Evolutionary conservation across 2,888 invertebrate genomes (phyloP).

Genomic region (Caenorhabditis sp.): DNA sequence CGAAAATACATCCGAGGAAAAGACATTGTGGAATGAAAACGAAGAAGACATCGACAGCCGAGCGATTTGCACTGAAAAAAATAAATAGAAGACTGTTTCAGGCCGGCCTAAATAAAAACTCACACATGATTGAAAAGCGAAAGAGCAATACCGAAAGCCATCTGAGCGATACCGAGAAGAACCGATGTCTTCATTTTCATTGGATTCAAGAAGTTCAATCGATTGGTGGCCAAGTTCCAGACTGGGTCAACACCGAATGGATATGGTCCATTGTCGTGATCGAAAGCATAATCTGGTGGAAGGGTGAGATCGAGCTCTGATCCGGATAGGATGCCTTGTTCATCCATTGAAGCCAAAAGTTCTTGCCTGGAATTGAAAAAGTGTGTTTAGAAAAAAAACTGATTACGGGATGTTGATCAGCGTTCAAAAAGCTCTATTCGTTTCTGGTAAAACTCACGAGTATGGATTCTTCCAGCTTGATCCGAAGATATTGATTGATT

Average conservation of each 20-base stretch:
- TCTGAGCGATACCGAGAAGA: slow-evolving; percentile 69
- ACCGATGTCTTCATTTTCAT: slow-evolving; percentile 71
- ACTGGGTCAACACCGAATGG: slow-evolving; percentile 67
- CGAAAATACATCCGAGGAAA: slow-evolving; percentile 88
- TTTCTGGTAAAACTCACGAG: slow-evolving; percentile 16
- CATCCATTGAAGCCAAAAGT: slow-evolving; percentile 35
- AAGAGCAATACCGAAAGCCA: slow-evolving; percentile 69
- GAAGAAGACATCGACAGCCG: slow-evolving; percentile 82
- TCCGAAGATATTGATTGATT: slow-evolving; percentile 92
- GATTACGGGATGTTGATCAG: no score
- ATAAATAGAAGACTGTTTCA: neutral
- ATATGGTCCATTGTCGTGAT: slow-evolving; percentile 57
- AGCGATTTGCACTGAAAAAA: slow-evolving; percentile 74
- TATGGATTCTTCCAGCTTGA: slow-evolving; percentile 72
- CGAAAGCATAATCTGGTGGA: slow-evolving; percentile 49
- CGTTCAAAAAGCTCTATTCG: neutral
- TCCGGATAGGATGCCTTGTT: slow-evolving; percentile 6
- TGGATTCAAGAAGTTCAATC: slow-evolving; percentile 69
- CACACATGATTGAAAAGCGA: slow-evolving; percentile 66
- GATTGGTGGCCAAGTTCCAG: slow-evolving; percentile 70
- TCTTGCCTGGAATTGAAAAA: slow-evolving; percentile 18
- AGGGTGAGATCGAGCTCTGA: slow-evolving; percentile 44
- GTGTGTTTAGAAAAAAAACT: neutral
- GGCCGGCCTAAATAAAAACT: slow-evolving; percentile 7
- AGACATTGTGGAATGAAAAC: slow-evolving; percentile 95